Base-by-base conservation (phyloP, 2,113 vertebrate genomes). In the Atherinomorus stipes region DNA sequence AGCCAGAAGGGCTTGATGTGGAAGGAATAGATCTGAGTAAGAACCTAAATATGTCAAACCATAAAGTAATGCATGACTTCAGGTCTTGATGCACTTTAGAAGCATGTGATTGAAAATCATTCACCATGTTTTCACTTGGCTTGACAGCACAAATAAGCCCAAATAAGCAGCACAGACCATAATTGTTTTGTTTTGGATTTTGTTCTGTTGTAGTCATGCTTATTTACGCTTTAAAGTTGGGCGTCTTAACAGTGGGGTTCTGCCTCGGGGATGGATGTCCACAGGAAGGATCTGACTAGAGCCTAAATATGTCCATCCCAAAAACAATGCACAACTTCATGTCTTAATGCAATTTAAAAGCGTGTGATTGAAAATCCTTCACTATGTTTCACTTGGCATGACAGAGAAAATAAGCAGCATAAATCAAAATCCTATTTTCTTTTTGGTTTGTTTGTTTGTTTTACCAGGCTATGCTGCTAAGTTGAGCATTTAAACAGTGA, bases 161-260 rank as follows among this genome's bases (percentile, higher is more conserved):
- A 59, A 16, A 42, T 40, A 8, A 23, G 11, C 11, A 0, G 9
- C 54, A 38, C 31, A 37, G 42, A 44, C 42, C 3, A 18, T 1
- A 34, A 4, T 44, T 44, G 2, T 44, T 15, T 47, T 18, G 15
- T 47, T 47, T 47, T n/a, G n/a, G n/a, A n/a, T 12, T 15, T 47
- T 18, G 12, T 63, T 63, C 13, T 25, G 21, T 22, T 16, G n/a
- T n/a, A n/a, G n/a, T n/a, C n/a, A n/a, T n/a, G n/a, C n/a, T n/a
- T n/a, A n/a, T n/a, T n/a, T n/a, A 2, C 1, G 11, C 10, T 28
- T 0, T 4, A 31, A 34, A 8, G 11, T 40, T 23, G n/a, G 19
- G 40, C 6, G 8, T 40, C 16, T 13, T 40, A 40, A 52, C 42
- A 78, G 19, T 37, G 25, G 31, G 53, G 37, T 61, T 67, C 51